phyloP scores from a whole-genome alignment of 2,888 invertebrate genomes.

The Aporophyla nigra region DNA sequence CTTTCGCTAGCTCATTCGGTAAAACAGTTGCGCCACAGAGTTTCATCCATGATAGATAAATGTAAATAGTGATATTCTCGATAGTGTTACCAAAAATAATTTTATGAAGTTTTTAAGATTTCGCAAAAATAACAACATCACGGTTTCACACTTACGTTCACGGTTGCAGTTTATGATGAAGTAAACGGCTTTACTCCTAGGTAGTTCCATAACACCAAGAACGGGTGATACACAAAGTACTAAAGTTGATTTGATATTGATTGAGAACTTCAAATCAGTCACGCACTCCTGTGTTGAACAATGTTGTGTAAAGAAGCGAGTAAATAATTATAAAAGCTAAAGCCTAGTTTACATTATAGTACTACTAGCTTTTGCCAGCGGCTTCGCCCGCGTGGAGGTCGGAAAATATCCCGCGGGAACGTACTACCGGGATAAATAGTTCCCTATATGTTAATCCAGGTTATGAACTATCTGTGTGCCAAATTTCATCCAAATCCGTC shows the following conservation, averaged over 20 bases:
- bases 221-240: background rate
- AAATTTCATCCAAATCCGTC: no score
- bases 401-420: no score
- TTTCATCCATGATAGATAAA: background rate
- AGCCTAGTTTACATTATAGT: conserved; percentile 22
- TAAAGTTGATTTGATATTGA: background rate
- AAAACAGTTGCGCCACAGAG: conserved; percentile 68
- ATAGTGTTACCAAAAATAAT: conserved; percentile 4
- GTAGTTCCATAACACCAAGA: conserved; percentile 15
- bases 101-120: conserved; percentile 1
- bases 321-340: conserved; percentile 1
- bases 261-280: conserved; percentile 1
- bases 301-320: conserved; percentile 7
- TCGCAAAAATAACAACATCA: conserved; percentile 2
- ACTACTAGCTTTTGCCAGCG: no score
- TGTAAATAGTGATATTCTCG: conserved; percentile 47
- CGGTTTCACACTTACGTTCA: conserved; percentile 10
- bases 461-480: no score
- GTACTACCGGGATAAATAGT: no score
- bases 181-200: conserved; percentile 8
- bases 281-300: background rate
- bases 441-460: no score
- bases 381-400: no score
- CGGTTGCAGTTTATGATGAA: conserved; percentile 9
- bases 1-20: conserved; percentile 54